These are phyloP conservation scores for Cotesia typhae DNA, from an alignment of 1,140 invertebrate species.

Conservation along the genomic window DNA sequence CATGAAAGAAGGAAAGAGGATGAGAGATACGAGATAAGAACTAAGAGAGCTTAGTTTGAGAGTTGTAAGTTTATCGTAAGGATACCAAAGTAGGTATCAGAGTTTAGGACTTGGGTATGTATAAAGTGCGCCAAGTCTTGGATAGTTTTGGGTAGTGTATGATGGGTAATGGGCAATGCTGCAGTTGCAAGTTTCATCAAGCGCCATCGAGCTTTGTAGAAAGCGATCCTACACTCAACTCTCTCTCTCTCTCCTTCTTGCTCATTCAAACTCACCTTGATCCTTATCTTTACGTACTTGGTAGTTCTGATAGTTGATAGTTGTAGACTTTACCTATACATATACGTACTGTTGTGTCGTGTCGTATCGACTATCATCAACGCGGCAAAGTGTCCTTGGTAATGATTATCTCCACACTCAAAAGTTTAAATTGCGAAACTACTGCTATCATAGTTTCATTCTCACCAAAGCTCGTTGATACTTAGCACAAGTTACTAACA, in stretches of 20 bases:
- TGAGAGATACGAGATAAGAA: not conserved
- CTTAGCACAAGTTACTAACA: not conserved
- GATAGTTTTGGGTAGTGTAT: slow-evolving; percentile 6
- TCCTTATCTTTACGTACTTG: no score
- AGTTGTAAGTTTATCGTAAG: not conserved
- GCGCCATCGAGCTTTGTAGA: slow-evolving; percentile 9
- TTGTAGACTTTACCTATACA: no score
- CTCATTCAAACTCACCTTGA: no score
- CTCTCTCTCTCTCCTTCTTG: no score
- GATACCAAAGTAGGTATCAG: not conserved
- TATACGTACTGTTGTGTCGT: not conserved
- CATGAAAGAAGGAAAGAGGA: no score
- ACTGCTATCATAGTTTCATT: not conserved
- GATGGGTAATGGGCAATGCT: slow-evolving; percentile 19
- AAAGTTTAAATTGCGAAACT: slow-evolving; percentile 4
- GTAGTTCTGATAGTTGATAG: no score
- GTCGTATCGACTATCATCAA: not conserved
- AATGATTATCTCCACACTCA: slow-evolving; percentile 17
- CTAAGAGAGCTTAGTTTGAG: not conserved
- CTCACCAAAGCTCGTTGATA: not conserved
- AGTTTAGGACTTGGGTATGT: not conserved
- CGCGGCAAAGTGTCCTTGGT: slow-evolving; percentile 22
- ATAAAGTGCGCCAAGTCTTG: slow-evolving; percentile 11
- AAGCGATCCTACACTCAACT: slow-evolving; percentile 26
- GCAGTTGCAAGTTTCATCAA: slow-evolving; percentile 26